Percentiles rank a stretch among this genome's conserved stretches.
phyloP scores from a whole-genome alignment of 2,888 invertebrate species.

The Sphaerophoria taeniata region DNA sequence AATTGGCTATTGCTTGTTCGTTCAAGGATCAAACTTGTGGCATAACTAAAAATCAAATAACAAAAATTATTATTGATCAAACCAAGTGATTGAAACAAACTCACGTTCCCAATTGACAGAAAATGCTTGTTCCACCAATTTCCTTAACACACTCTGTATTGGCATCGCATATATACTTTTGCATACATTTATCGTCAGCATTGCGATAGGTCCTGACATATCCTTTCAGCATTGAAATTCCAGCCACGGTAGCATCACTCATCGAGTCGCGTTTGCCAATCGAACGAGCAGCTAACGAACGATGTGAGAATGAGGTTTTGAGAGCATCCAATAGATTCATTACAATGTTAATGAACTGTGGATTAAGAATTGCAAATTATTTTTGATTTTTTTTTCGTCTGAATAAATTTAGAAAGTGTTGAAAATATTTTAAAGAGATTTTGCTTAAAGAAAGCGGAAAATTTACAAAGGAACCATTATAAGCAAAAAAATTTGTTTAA shows the following conservation, averaged over 20 bases:
- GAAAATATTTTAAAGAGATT: constrained; percentile 26
- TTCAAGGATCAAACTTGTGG: constrained; percentile 92
- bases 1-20: constrained; percentile 89
- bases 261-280: constrained; percentile 94
- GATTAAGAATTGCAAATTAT: constrained; percentile 75
- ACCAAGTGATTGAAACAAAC: constrained; percentile 80
- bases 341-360: constrained; percentile 95
- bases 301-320: constrained; percentile 96
- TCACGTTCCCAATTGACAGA: constrained; percentile 97
- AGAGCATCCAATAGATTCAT: constrained; percentile 95
- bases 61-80: background rate
- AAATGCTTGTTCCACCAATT: constrained; percentile 91
- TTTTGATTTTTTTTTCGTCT: background rate
- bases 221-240: constrained; percentile 94
- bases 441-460: constrained; percentile 49
- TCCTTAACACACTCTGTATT: constrained; percentile 93
- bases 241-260: constrained; percentile 94
- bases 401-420: background rate
- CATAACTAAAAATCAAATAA: constrained; percentile 86
- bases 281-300: constrained; percentile 92
- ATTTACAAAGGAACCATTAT: constrained; percentile 69
- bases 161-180: constrained; percentile 95
- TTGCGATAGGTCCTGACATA: constrained; percentile 92
- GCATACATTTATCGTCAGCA: constrained; percentile 91
- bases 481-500: constrained; percentile 28